phyloP scores from a whole-genome alignment of 2,888 invertebrate genomes.

The Caenorhabditis doughertyi region DNA sequence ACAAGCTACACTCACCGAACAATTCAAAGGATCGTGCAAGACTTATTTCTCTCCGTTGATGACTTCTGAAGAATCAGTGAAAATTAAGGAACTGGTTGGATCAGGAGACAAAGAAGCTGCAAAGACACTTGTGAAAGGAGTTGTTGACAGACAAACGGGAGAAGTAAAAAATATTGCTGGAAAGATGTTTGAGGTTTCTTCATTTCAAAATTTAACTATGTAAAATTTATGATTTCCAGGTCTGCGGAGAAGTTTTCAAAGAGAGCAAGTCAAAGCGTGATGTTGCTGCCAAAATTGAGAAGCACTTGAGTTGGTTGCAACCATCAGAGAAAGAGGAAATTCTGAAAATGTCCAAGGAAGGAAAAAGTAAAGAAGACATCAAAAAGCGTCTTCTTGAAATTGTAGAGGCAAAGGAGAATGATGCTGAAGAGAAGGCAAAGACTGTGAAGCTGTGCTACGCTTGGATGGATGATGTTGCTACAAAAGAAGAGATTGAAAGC shows the following conservation, averaged over 20 bases:
- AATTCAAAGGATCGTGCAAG: conserved; percentile 49
- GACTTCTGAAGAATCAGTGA: conserved; percentile 52
- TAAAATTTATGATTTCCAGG: too few species aligned
- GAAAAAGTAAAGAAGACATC: conserved; percentile 72
- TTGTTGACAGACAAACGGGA: conserved; percentile 37
- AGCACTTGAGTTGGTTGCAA: conserved; percentile 52
- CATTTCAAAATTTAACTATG: too few species aligned
- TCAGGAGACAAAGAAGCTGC: conserved; percentile 48
- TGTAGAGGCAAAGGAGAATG: conserved; percentile 61
- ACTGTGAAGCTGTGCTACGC: conserved; percentile 71
- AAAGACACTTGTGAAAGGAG: conserved; percentile 34
- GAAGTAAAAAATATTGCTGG: conserved; percentile 52
- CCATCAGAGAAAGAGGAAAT: conserved; percentile 44
- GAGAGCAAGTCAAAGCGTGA: conserved; percentile 43
- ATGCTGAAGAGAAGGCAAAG: conserved; percentile 55
- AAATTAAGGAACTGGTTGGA: conserved; percentile 56
- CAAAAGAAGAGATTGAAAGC: conserved; percentile 73
- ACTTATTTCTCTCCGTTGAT: conserved; percentile 48
- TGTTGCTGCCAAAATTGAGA: conserved; percentile 40
- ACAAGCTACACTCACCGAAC: conserved; percentile 26
- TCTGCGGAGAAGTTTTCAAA: conserved; percentile 55
- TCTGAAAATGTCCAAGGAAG: conserved; percentile 61
- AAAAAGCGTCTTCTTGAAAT: conserved; percentile 71
- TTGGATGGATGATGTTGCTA: conserved; percentile 76
- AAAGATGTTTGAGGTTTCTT: conserved; percentile 36